phyloP scores from a whole-genome alignment of 2,797 vertebrate species.

The Liparis tanakae region DNA sequence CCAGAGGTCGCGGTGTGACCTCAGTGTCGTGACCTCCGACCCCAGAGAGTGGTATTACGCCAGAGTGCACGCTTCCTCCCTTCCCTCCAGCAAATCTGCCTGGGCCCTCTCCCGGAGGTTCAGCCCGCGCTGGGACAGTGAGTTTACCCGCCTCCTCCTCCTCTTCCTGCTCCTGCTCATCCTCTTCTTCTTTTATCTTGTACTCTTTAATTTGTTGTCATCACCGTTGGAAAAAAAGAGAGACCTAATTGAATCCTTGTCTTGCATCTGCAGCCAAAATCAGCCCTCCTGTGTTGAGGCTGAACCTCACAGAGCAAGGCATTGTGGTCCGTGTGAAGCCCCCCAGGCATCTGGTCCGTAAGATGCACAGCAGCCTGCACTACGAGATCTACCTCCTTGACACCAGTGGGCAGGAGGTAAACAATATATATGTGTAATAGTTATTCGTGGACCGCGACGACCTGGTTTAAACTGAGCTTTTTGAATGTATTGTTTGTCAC shows the following conservation, averaged over 20 bases:
- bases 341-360: constrained; percentile 60
- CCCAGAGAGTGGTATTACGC: constrained; percentile 88
- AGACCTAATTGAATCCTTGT: neutral
- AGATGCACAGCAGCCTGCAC: constrained; percentile 66
- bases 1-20: constrained; percentile 82
- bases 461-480: too few species aligned
- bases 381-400: constrained; percentile 75
- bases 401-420: constrained; percentile 71
- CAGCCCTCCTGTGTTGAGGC: constrained; percentile 75
- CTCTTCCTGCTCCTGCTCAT: constrained; percentile 2
- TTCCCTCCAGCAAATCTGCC: constrained; percentile 64
- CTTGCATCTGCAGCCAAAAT: constrained; percentile 70
- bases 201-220: neutral
- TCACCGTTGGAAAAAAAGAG: neutral
- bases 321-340: constrained; percentile 74
- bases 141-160: constrained; percentile 59
- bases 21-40: constrained; percentile 85
- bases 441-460: too few species aligned
- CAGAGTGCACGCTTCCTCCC: constrained; percentile 74
- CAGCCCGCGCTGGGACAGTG: constrained; percentile 89
- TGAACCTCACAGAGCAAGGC: constrained; percentile 57
- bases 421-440: too few species aligned
- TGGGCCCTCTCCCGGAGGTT: constrained; percentile 88
- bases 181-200: neutral
- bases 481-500: too few species aligned